Percentiles rank a stretch among this genome's conserved stretches.
phyloP scores from a whole-genome alignment of 2,113 vertebrate species.

The Leptobrachium leishanense region DNA sequence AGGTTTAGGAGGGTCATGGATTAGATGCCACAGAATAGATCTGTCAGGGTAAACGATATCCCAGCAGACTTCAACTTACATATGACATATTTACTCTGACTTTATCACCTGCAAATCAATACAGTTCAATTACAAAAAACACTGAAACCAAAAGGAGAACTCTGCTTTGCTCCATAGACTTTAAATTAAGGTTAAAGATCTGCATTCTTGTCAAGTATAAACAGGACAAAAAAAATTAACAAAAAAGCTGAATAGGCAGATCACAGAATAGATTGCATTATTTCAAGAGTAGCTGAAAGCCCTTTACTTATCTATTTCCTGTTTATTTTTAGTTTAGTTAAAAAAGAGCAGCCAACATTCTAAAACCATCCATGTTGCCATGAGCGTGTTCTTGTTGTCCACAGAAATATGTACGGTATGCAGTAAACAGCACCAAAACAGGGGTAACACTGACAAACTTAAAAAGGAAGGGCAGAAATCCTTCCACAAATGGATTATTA shows the following conservation, averaged over 20 bases:
- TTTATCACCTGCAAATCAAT: background rate
- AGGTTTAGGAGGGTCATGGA: no score
- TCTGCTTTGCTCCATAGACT: background rate
- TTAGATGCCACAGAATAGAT: no score
- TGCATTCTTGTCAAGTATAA: background rate
- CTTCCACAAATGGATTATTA: background rate
- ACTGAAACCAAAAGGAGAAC: background rate
- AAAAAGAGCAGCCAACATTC: conserved; percentile 27
- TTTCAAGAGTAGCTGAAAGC: conserved; percentile 21
- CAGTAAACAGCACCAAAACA: conserved; percentile 28
- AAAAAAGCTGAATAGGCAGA: conserved; percentile 37
- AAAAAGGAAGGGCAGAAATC: background rate
- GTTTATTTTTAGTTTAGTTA: conserved; percentile 24
- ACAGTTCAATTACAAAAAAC: background rate
- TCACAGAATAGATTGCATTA: conserved; percentile 13
- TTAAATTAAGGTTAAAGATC: background rate
- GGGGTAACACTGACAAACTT: background rate
- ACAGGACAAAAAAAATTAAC: background rate
- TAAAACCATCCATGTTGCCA: conserved; percentile 30
- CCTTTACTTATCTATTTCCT: conserved; percentile 39
- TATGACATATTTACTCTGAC: background rate
- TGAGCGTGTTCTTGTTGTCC: conserved; percentile 27
- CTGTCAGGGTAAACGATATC: no score
- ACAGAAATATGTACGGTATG: conserved; percentile 41
- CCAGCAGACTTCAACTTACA: no score